Conservation (phyloP, 2,797 vertebrate genomes). For the Myotis myotis region DNA sequence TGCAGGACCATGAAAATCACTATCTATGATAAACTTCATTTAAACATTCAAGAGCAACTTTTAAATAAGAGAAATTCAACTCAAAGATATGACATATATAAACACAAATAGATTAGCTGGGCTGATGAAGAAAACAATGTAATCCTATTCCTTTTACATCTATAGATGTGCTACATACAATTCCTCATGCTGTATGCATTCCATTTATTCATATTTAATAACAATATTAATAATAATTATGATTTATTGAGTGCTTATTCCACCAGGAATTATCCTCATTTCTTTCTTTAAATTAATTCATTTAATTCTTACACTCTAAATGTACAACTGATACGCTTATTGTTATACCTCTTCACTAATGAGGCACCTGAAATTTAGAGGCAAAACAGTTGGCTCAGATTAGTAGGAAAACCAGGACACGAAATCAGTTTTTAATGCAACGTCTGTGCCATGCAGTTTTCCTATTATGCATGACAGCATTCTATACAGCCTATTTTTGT, state of each 20-base stretch:
- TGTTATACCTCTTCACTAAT: background rate
- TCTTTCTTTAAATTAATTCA: background rate
- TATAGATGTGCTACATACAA: background rate
- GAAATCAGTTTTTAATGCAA: background rate
- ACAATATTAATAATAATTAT: background rate
- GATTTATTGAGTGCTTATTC: background rate
- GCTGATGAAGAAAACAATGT: background rate
- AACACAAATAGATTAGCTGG: background rate
- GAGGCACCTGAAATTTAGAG: background rate
- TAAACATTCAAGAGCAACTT: background rate
- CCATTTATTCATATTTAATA: background rate
- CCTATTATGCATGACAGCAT: background rate
- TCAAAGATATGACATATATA: background rate
- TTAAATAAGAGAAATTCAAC: background rate
- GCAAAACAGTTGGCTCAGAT: background rate
- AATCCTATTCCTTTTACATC: background rate
- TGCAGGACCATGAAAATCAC: background rate
- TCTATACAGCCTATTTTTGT: background rate
- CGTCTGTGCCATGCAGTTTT: background rate
- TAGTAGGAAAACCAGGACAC: background rate
- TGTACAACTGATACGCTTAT: background rate
- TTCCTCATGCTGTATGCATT: background rate
- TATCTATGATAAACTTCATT: background rate
- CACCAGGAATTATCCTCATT: background rate
- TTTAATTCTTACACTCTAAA: background rate